phyloP scores from a whole-genome alignment of 37 sponge, comb jelly and placozoan genomes.

The Ephydatia muelleri region DNA sequence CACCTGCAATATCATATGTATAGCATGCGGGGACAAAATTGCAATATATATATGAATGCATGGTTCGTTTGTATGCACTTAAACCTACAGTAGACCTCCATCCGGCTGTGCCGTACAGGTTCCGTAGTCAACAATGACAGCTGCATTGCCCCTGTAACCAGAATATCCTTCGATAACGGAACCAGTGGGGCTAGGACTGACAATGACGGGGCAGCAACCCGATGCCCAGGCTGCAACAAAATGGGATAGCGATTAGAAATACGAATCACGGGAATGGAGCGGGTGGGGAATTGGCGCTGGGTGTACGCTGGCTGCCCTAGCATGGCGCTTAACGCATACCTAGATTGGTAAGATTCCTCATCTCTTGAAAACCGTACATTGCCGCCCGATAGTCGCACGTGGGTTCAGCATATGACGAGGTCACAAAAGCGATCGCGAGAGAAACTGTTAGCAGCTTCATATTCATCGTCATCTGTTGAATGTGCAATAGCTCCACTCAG shows the following conservation, averaged over 20 bases:
- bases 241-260: too few relatives aligned
- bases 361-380: background rate
- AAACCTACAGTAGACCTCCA: background rate
- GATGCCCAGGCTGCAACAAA: background rate
- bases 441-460: background rate
- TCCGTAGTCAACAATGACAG: constrained; percentile 12
- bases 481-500: too few relatives aligned
- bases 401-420: background rate
- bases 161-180: background rate
- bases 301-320: too few relatives aligned
- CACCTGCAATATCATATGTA: constrained; percentile 3
- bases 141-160: constrained; percentile 6
- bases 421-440: background rate
- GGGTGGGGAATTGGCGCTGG: background rate
- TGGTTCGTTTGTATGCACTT: too few relatives aligned
- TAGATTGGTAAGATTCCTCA: background rate
- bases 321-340: background rate
- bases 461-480: too few relatives aligned
- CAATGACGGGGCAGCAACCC: constrained; percentile 1
- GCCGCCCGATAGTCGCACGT: background rate
- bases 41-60: background rate
- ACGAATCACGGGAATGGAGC: background rate
- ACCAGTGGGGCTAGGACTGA: background rate
- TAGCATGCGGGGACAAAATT: too few relatives aligned
- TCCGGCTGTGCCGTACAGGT: background rate